A percentile compares a stretch with the other conserved stretches of the same genome.
phyloP scores from a whole-genome alignment of 2,113 vertebrate genomes.

The Phalacrocorax pelagicus region DNA sequence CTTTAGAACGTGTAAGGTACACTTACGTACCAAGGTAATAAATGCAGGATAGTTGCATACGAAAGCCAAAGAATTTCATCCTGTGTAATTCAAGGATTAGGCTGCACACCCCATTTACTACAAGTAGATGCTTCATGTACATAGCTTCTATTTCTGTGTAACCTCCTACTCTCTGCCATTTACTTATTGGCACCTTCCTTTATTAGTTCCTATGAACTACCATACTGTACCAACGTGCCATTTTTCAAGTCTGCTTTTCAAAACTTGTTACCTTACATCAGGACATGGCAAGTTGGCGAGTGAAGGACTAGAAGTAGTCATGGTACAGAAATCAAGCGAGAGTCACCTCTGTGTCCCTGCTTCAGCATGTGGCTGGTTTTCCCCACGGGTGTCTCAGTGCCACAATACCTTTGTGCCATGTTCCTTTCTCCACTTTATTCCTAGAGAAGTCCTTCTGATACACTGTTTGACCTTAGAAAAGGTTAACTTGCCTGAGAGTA shows the following conservation, averaged over 20 bases:
- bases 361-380: not conserved
- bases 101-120: not conserved
- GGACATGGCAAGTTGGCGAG: not conserved
- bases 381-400: not conserved
- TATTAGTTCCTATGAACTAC: not conserved
- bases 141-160: not conserved
- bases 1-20: not conserved
- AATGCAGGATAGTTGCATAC: not conserved
- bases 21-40: not conserved
- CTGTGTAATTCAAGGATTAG: not conserved
- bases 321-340: not conserved
- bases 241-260: not conserved
- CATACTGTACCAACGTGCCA: not conserved
- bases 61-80: not conserved
- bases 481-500: not conserved
- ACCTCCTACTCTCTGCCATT: not conserved
- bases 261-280: not conserved
- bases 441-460: not conserved
- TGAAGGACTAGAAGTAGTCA: not conserved
- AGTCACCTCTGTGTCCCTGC: not conserved
- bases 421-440: not conserved
- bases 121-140: not conserved
- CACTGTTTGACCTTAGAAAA: not conserved
- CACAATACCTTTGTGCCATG: not conserved
- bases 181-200: not conserved